A percentile compares a stretch with the other conserved stretches of the same genome.
phyloP scores from a whole-genome alignment of 1,140 invertebrate genomes.

The Colletes gigas region DNA sequence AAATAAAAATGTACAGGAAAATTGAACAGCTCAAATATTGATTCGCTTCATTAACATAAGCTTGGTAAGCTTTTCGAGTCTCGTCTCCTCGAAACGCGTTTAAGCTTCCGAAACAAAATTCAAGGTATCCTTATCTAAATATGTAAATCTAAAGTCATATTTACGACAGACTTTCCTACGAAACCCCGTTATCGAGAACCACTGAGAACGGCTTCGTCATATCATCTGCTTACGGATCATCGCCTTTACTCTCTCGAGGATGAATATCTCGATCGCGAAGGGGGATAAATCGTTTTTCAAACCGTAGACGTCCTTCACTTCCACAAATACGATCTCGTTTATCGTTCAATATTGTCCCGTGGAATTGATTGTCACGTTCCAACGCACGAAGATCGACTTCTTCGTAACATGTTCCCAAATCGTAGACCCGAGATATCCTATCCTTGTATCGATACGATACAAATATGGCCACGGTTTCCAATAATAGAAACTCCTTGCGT shows the following conservation, averaged over 20 bases:
- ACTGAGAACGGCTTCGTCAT: constrained; percentile 29
- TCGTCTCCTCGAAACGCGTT: too few species aligned
- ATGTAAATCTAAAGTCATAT: background rate
- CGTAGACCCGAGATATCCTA: background rate
- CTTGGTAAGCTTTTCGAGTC: too few species aligned
- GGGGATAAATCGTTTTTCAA: constrained; percentile 25
- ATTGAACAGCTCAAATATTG: too few species aligned
- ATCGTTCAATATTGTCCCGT: constrained; percentile 3
- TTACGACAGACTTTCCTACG: background rate
- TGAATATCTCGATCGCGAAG: constrained; percentile 10
- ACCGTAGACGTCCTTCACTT: constrained; percentile 1
- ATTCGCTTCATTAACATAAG: too few species aligned
- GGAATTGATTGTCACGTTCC: constrained; percentile 12
- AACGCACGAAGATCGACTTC: constrained; percentile 8
- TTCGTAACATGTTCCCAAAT: background rate
- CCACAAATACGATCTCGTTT: constrained; percentile 27
- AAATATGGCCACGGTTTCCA: background rate
- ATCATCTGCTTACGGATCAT: constrained; percentile 42
- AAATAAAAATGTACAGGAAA: too few species aligned
- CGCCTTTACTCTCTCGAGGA: constrained; percentile 12
- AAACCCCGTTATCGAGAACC: constrained; percentile 12
- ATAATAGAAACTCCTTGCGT: background rate
- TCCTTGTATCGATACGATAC: background rate
- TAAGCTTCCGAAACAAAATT: too few species aligned
- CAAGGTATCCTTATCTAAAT: background rate